Percentiles rank a stretch among this genome's conserved stretches.
Evolutionary conservation across 2,797 vertebrate species (phyloP).

Genomic region (Gorsachius magnificus): DNA sequence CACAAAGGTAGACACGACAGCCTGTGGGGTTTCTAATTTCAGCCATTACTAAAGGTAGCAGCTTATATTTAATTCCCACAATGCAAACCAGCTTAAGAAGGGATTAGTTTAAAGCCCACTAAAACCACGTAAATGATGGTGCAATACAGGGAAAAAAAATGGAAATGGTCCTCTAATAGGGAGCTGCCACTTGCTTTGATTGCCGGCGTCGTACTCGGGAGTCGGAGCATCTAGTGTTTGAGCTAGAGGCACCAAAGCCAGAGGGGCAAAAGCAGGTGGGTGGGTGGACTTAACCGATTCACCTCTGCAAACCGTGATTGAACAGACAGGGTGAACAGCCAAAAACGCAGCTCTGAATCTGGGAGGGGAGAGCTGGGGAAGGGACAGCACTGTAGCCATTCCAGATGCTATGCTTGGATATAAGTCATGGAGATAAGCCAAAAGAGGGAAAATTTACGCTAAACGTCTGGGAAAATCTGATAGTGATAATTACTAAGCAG

Average conservation of each 20-base stretch:
- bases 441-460: background rate
- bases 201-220: background rate
- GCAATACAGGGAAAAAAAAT: background rate
- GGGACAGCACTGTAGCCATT: background rate
- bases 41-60: background rate
- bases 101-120: constrained; percentile 20
- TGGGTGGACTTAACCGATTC: background rate
- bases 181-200: background rate
- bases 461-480: background rate
- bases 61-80: constrained; percentile 1
- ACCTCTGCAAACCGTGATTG: background rate
- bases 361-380: background rate
- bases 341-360: background rate
- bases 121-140: background rate
- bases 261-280: background rate
- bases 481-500: constrained; percentile 32
- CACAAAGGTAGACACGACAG: background rate
- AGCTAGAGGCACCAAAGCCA: background rate
- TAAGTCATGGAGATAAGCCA: background rate
- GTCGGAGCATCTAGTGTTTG: background rate
- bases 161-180: background rate
- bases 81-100: constrained; percentile 8
- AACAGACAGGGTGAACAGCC: background rate
- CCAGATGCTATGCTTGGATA: background rate
- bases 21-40: background rate